Evolutionary conservation across 1,140 invertebrate genomes (phyloP).

Genomic region (Megalopta genalis): DNA sequence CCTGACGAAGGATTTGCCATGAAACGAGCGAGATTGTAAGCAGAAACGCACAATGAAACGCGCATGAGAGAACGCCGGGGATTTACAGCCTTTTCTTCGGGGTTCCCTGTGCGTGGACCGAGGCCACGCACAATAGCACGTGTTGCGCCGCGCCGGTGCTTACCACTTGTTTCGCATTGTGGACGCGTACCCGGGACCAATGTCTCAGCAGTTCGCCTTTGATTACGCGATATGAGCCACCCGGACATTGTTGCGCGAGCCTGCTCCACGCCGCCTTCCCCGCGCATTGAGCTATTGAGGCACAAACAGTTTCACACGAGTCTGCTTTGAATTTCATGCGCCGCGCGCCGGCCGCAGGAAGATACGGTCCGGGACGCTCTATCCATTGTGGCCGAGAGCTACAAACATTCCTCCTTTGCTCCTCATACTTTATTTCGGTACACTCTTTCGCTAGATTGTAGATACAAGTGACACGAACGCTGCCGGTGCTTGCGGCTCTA

Average conservation of each 20-base stretch:
- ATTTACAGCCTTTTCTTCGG: constrained; percentile 71
- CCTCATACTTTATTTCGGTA: background rate
- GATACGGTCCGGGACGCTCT: constrained; percentile 50
- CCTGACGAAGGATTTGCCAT: constrained; percentile 60
- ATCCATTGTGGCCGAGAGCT: constrained; percentile 52
- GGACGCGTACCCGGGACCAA: constrained; percentile 54
- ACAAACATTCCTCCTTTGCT: constrained; percentile 19
- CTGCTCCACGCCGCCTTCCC: background rate
- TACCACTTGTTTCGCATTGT: constrained; percentile 64
- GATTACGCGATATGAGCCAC: constrained; percentile 61
- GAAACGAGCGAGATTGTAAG: constrained; percentile 70
- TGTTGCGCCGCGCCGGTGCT: constrained; percentile 57
- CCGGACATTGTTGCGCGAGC: constrained; percentile 47
- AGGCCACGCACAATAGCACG: constrained; percentile 64
- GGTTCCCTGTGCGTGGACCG: constrained; percentile 49
- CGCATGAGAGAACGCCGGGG: constrained; percentile 61
- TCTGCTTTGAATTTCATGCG: constrained; percentile 48
- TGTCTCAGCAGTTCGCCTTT: constrained; percentile 59
- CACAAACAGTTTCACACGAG: constrained; percentile 42
- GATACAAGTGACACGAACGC: background rate
- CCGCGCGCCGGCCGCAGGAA: constrained; percentile 22
- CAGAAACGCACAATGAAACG: constrained; percentile 65
- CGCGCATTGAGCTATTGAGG: constrained; percentile 56
- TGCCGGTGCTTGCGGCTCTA: too few relatives aligned
- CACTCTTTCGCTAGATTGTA: background rate